These are phyloP conservation scores for Oenanthe oenanthe DNA, from an alignment of 2,113 vertebrate genomes.

Conservation along the genomic window DNA sequence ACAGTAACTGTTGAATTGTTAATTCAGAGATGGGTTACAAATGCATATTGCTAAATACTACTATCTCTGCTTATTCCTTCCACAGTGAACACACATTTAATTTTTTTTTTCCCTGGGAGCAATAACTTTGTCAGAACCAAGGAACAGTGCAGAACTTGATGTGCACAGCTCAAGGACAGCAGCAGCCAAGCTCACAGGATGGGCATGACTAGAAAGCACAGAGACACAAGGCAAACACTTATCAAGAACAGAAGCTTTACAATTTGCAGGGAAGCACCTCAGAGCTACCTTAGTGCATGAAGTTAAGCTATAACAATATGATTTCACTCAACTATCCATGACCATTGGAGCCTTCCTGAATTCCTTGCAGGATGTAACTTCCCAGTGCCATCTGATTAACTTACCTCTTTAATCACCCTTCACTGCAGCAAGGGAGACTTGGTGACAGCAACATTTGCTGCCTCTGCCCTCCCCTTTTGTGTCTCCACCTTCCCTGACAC, in stretches of 20 bases:
- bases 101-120: conserved; percentile 42
- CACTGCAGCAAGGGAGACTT: neutral
- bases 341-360: neutral
- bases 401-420: neutral
- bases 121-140: neutral
- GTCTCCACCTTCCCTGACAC: neutral
- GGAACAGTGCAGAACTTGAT: neutral
- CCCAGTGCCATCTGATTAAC: neutral
- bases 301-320: neutral
- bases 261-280: neutral
- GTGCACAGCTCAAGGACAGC: neutral
- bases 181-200: neutral
- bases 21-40: conserved; percentile 18
- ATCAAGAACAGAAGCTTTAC: neutral
- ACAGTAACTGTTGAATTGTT: conserved; percentile 13
- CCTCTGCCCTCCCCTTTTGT: neutral
- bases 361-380: neutral
- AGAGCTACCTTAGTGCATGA: neutral
- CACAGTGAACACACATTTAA: neutral
- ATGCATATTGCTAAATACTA: conserved; percentile 35
- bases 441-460: neutral
- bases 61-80: neutral
- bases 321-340: neutral
- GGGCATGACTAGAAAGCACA: neutral
- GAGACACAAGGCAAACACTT: conserved; percentile 15